phyloP scores from a whole-genome alignment of 2,888 invertebrate genomes.

The Caenorhabditis sp. region DNA sequence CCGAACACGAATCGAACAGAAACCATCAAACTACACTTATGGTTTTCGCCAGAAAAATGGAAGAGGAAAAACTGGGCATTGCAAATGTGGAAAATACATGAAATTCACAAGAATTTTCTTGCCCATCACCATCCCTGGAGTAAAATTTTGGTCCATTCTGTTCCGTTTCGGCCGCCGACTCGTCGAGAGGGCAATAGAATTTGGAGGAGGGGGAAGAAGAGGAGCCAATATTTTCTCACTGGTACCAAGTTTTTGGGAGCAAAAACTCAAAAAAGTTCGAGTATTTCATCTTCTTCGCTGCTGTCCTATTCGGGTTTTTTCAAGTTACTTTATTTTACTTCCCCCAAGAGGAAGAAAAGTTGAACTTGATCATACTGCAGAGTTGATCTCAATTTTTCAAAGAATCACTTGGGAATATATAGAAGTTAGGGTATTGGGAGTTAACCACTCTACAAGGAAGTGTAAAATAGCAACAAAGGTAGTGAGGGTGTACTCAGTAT shows the following conservation, averaged over 20 bases:
- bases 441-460: not conserved
- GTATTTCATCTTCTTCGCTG: slow-evolving; percentile 46
- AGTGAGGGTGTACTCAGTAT: not conserved
- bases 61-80: slow-evolving; percentile 22
- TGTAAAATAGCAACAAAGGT: too few relatives aligned
- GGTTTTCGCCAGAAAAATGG: too few relatives aligned
- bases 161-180: slow-evolving; percentile 2
- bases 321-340: slow-evolving; percentile 23
- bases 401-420: not conserved
- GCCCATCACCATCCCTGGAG: slow-evolving; percentile 42
- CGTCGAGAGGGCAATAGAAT: slow-evolving; percentile 42
- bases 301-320: too few relatives aligned
- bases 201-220: slow-evolving; percentile 7
- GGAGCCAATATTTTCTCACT: slow-evolving; percentile 13
- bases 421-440: slow-evolving; percentile 1
- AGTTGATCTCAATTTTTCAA: too few relatives aligned
- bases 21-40: too few relatives aligned
- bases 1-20: too few relatives aligned
- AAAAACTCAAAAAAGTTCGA: slow-evolving; percentile 21
- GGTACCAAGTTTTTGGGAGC: too few relatives aligned
- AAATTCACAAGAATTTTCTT: slow-evolving; percentile 29
- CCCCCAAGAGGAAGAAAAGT: too few relatives aligned
- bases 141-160: slow-evolving; percentile 39
- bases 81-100: slow-evolving; percentile 25
- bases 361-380: too few relatives aligned